These are phyloP conservation scores for Crenichthys baileyi DNA, from an alignment of 2,797 vertebrate species.

Conservation along the genomic window DNA sequence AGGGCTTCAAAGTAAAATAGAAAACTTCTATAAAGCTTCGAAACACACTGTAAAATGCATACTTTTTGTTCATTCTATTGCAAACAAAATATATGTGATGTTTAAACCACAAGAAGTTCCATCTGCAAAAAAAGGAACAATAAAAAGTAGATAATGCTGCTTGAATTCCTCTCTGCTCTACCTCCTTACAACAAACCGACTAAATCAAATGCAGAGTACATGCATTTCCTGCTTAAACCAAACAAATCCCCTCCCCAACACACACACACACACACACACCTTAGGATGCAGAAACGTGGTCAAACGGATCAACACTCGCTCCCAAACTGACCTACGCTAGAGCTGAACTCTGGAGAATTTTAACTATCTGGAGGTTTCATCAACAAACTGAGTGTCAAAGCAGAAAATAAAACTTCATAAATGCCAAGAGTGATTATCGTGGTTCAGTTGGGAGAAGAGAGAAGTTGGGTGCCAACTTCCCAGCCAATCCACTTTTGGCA, in stretches of 20 bases:
- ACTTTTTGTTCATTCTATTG: background rate
- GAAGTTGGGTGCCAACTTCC: constrained; percentile 79
- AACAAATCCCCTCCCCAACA: background rate
- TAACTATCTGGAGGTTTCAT: constrained; percentile 75
- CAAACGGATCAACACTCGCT: constrained; percentile 38
- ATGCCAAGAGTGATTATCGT: constrained; percentile 82
- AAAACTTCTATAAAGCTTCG: background rate
- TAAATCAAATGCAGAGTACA: constrained; percentile 8
- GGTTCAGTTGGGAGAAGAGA: constrained; percentile 77
- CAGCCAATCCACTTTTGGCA: constrained; percentile 80
- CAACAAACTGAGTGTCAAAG: constrained; percentile 76
- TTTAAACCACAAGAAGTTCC: constrained; percentile 20
- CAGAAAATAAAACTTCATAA: constrained; percentile 78
- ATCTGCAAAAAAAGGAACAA: constrained; percentile 9
- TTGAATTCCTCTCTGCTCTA: constrained; percentile 6
- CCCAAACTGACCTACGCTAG: constrained; percentile 56
- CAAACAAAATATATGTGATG: constrained; percentile 11
- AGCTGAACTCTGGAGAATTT: constrained; percentile 55
- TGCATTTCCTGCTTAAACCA: constrained; percentile 3
- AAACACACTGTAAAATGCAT: background rate
- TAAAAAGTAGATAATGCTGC: constrained; percentile 19
- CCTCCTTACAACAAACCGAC: constrained; percentile 15
- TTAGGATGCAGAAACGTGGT: constrained; percentile 45
- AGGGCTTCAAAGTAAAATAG: background rate
- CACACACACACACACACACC: constrained; percentile 6